Percentiles rank a stretch among this genome's conserved stretches.
These are phyloP conservation scores for Decapterus maruadsi DNA, from an alignment of 2,797 vertebrate genomes.

Conservation along the genomic window DNA sequence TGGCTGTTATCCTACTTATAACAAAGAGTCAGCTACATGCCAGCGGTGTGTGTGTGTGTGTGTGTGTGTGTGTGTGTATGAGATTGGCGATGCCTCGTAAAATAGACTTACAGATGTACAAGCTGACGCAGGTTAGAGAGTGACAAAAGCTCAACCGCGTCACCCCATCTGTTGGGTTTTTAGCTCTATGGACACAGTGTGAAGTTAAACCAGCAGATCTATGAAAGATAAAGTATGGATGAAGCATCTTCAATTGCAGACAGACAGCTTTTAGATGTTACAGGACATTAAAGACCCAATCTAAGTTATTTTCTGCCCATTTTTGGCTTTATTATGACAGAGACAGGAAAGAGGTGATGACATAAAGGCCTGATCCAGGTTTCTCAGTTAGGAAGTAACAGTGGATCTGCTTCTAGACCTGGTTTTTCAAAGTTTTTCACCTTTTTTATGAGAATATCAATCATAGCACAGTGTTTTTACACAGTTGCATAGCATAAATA, in stretches of 20 bases:
- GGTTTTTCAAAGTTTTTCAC: too few relatives aligned
- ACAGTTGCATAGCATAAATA: too few relatives aligned
- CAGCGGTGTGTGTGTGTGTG: background rate
- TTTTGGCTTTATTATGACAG: too few relatives aligned
- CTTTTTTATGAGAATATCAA: too few relatives aligned
- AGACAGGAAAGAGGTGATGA: too few relatives aligned
- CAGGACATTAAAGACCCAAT: background rate
- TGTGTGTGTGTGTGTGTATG: constrained; percentile 6
- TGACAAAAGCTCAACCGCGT: constrained; percentile 15
- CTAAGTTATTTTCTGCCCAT: too few relatives aligned
- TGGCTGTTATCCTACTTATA: constrained; percentile 67
- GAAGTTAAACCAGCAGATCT: background rate
- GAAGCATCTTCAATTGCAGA: background rate
- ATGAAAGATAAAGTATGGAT: background rate
- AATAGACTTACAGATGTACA: constrained; percentile 35
- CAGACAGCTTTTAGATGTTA: background rate
- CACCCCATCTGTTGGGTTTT: constrained; percentile 26
- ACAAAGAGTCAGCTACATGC: constrained; percentile 42
- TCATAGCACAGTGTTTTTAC: too few relatives aligned
- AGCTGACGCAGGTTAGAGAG: background rate
- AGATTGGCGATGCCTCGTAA: constrained; percentile 45
- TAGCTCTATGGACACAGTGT: background rate
- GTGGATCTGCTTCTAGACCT: too few relatives aligned
- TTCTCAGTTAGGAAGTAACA: too few relatives aligned
- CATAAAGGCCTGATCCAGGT: too few relatives aligned